Conservation (phyloP, 2,113 vertebrate genomes). For the Plectropomus leopardus region DNA sequence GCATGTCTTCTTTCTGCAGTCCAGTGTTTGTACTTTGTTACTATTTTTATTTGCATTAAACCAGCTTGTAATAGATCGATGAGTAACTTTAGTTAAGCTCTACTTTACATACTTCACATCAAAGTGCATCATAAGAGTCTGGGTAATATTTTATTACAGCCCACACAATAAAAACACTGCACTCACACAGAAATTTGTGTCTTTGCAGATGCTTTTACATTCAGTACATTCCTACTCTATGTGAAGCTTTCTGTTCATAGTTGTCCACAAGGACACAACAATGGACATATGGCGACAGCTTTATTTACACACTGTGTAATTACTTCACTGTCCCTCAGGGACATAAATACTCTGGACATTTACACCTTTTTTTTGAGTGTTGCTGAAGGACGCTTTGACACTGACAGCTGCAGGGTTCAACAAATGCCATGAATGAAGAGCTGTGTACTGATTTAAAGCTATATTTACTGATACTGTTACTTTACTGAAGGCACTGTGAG, state of each 20-base stretch:
- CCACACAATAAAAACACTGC: too few relatives aligned
- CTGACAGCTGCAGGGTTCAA: slow-evolving; percentile 7
- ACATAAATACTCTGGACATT: background rate
- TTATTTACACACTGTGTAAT: background rate
- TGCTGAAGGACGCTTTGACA: background rate
- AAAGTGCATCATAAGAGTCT: background rate
- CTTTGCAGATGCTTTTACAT: too few relatives aligned
- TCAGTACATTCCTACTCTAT: background rate
- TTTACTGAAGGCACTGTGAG: too few relatives aligned
- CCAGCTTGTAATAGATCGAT: too few relatives aligned
- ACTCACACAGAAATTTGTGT: too few relatives aligned
- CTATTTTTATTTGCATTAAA: too few relatives aligned
- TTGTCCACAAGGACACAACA: background rate
- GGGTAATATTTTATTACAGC: background rate
- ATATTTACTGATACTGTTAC: too few relatives aligned
- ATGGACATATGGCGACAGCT: slow-evolving; percentile 20
- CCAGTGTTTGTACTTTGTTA: background rate
- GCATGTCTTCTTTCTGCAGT: background rate
- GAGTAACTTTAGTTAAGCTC: background rate
- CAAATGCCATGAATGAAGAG: background rate
- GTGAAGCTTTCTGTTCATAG: background rate
- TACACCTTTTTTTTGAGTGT: background rate
- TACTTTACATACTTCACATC: background rate
- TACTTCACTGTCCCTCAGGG: background rate
- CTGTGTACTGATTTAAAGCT: background rate